These are phyloP conservation scores for Chrysolina americana DNA, from an alignment of 2,888 invertebrate species.

Conservation along the genomic window DNA sequence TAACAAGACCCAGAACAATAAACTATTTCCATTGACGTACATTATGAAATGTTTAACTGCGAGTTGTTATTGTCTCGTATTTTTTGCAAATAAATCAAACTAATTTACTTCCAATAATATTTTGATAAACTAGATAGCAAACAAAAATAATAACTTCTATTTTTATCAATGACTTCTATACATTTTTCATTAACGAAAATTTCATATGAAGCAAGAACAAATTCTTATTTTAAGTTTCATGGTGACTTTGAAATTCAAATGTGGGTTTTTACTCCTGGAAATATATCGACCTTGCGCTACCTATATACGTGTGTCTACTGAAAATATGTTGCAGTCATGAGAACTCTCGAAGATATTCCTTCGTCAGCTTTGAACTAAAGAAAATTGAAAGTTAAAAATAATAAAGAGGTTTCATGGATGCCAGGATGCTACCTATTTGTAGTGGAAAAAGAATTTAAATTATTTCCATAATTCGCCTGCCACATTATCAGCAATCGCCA, in stretches of 20 bases:
- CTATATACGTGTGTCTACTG: too few relatives aligned
- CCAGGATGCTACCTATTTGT: too few relatives aligned
- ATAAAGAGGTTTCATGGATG: too few relatives aligned
- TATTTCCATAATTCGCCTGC: not conserved
- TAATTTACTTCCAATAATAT: constrained; percentile 19
- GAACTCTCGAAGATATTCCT: too few relatives aligned
- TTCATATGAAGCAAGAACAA: not conserved
- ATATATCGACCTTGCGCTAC: too few relatives aligned
- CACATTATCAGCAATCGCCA: not conserved
- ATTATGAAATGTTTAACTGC: not conserved
- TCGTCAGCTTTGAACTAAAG: too few relatives aligned
- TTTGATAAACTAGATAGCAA: constrained; percentile 18
- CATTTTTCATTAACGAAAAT: not conserved
- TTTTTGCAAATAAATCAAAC: constrained; percentile 29
- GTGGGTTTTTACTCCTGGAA: too few relatives aligned
- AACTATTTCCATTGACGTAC: not conserved
- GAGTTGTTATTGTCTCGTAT: constrained; percentile 26
- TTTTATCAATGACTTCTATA: constrained; percentile 13
- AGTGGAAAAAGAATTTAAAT: not conserved
- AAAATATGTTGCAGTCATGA: too few relatives aligned
- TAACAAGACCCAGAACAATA: not conserved
- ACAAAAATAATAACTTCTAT: constrained; percentile 21
- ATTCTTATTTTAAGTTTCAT: not conserved
- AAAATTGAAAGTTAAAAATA: too few relatives aligned
- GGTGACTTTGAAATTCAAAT: not conserved